phyloP scores from a whole-genome alignment of 1,140 invertebrate species.

The Monochamus saltuarius region DNA sequence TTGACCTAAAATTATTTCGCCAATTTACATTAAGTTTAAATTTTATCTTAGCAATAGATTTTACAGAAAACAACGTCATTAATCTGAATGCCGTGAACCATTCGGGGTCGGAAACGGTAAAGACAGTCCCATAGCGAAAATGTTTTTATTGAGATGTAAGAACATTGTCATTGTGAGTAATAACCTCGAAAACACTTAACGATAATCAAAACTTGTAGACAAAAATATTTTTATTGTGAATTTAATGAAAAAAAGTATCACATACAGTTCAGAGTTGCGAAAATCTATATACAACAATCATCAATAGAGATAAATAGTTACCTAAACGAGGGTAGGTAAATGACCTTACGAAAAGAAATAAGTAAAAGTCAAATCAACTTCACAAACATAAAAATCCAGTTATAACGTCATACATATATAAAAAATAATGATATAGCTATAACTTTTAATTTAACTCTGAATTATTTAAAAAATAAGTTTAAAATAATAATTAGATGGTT shows the following conservation, averaged over 20 bases:
- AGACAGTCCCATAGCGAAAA: background rate
- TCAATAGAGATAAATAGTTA: constrained; percentile 8
- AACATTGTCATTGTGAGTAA: constrained; percentile 17
- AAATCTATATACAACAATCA: constrained; percentile 29
- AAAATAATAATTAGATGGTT: constrained; percentile 25
- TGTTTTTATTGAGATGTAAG: constrained; percentile 11
- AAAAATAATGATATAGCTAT: constrained; percentile 19
- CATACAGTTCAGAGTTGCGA: constrained; percentile 38
- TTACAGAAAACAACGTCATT: too few species aligned
- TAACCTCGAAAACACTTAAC: constrained; percentile 33
- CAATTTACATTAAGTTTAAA: too few species aligned
- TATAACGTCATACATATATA: constrained; percentile 13
- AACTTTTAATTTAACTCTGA: constrained; percentile 27
- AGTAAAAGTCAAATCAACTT: constrained; percentile 12
- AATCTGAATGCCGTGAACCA: too few species aligned
- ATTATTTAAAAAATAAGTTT: constrained; percentile 13
- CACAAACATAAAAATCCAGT: constrained; percentile 10
- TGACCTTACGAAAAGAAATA: constrained; percentile 11
- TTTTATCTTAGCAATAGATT: too few species aligned
- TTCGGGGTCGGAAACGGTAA: too few species aligned
- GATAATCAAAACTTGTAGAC: constrained; percentile 20
- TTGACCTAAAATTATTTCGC: too few species aligned
- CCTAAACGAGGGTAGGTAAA: background rate
- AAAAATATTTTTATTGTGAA: constrained; percentile 31
- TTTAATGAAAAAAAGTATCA: constrained; percentile 38